These are phyloP conservation scores for Grammomys dolichurus DNA, from an alignment of 2,113 vertebrate species.

Conservation along the genomic window DNA sequence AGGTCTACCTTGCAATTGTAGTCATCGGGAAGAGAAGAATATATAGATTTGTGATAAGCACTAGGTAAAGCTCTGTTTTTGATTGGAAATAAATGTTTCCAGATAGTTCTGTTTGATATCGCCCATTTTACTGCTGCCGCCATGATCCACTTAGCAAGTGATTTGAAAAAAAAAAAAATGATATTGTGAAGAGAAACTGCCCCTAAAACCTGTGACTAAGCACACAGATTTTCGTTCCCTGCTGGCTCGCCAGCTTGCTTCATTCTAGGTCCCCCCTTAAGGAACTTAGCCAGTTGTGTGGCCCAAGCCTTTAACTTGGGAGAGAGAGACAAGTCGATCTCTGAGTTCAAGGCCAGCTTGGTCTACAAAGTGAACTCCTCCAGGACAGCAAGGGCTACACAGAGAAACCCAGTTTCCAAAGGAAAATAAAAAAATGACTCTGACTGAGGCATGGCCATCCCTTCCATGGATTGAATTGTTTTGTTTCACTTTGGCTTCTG, in stretches of 20 bases:
- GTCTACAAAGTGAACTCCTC: neutral
- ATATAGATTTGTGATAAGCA: conserved; percentile 84
- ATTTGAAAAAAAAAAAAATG: neutral
- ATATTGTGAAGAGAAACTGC: neutral
- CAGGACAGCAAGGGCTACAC: neutral
- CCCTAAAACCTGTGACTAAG: conserved; percentile 54
- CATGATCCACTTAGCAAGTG: neutral
- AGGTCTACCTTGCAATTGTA: conserved; percentile 85
- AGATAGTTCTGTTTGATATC: conserved; percentile 46
- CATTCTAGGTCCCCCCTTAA: too few relatives aligned
- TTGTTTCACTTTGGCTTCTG: neutral
- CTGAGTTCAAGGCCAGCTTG: neutral
- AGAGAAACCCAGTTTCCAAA: too few relatives aligned
- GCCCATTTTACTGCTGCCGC: conserved; percentile 59
- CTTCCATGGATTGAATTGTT: neutral
- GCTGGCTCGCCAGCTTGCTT: too few relatives aligned
- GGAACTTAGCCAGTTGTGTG: neutral
- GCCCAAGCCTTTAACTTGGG: neutral
- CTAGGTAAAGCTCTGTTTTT: conserved; percentile 70
- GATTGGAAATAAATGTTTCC: conserved; percentile 68
- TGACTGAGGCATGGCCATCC: neutral
- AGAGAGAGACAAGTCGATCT: neutral
- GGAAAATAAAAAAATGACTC: too few relatives aligned
- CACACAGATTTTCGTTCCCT: conserved; percentile 31
- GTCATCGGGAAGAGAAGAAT: conserved; percentile 89